Conservation (phyloP, 2,888 invertebrate species). For the Anoplius nigerrimus region DNA sequence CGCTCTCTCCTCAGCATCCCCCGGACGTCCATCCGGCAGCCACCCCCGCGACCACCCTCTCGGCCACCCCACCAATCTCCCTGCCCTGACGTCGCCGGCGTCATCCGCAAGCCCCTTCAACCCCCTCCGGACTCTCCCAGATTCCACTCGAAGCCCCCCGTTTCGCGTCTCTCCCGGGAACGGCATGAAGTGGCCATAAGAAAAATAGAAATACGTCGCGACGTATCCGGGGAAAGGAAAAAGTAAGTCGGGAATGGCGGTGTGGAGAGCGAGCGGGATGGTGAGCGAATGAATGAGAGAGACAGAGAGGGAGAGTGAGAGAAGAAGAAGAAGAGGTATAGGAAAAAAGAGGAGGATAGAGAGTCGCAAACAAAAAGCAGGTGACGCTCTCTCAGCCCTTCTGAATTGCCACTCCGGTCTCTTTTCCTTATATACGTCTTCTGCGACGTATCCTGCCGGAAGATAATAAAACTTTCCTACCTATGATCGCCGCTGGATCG, state of each 20-base stretch:
- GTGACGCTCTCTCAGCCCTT: slow-evolving; percentile 56
- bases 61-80: slow-evolving; percentile 3
- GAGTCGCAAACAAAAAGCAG: slow-evolving; percentile 55
- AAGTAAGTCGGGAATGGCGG: slow-evolving; percentile 37
- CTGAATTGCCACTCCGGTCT: slow-evolving; percentile 47
- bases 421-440: slow-evolving; percentile 8
- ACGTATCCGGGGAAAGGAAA: slow-evolving; percentile 46
- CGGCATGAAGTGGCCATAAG: slow-evolving; percentile 61
- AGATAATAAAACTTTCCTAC: slow-evolving; percentile 10
- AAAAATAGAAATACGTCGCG: slow-evolving; percentile 64
- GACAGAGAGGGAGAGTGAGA: slow-evolving; percentile 10
- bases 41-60: too few species aligned
- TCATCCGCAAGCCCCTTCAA: slow-evolving; percentile 56
- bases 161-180: slow-evolving; percentile 32
- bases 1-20: slow-evolving; percentile 18
- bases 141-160: slow-evolving; percentile 58
- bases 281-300: slow-evolving; percentile 6
- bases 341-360: slow-evolving; percentile 11
- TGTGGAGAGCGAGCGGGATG: too few species aligned
- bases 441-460: slow-evolving; percentile 5
- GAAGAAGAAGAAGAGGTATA: too few species aligned
- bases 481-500: slow-evolving; percentile 1
- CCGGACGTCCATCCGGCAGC: slow-evolving; percentile 6
- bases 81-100: slow-evolving; percentile 45
- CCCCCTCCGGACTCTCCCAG: slow-evolving; percentile 52